Evolutionary conservation across 2,888 invertebrate genomes (phyloP).

Genomic region (Phragmatobia fuliginosa): DNA sequence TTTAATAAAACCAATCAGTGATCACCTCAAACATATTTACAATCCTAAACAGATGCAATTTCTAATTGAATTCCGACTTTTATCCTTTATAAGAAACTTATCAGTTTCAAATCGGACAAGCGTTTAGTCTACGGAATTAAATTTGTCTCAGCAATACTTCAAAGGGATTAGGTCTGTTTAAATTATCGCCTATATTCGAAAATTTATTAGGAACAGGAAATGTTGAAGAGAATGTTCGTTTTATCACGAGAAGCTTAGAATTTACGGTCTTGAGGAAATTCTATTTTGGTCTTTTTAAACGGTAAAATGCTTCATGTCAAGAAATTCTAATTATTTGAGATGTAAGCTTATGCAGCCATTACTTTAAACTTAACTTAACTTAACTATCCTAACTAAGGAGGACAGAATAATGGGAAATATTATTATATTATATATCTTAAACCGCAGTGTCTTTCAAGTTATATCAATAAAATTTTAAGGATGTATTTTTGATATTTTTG

Average conservation of each 20-base stretch:
- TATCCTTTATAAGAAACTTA: conserved; percentile 25
- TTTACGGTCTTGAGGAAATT: no score
- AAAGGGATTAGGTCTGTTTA: conserved; percentile 49
- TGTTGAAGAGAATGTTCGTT: conserved; percentile 15
- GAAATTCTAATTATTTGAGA: no score
- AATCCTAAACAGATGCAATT: conserved; percentile 27
- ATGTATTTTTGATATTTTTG: no score
- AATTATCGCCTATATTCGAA: conserved; percentile 36
- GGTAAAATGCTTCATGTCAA: no score
- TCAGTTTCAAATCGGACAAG: conserved; percentile 35
- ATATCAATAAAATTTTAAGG: no score
- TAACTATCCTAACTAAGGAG: no score
- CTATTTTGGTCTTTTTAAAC: no score
- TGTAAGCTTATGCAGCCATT: no score
- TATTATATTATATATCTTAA: no score
- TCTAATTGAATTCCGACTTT: conserved; percentile 24
- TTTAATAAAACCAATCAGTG: background rate
- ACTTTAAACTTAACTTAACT: no score
- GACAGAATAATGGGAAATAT: no score
- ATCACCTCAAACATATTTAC: conserved; percentile 3
- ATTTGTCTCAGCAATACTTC: conserved; percentile 42
- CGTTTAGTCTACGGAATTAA: conserved; percentile 42
- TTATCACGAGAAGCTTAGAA: background rate
- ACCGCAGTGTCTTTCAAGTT: no score
- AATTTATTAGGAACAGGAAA: conserved; percentile 38